phyloP scores from a whole-genome alignment of 1,140 invertebrate species.

The Caenorhabditis inopinata region DNA sequence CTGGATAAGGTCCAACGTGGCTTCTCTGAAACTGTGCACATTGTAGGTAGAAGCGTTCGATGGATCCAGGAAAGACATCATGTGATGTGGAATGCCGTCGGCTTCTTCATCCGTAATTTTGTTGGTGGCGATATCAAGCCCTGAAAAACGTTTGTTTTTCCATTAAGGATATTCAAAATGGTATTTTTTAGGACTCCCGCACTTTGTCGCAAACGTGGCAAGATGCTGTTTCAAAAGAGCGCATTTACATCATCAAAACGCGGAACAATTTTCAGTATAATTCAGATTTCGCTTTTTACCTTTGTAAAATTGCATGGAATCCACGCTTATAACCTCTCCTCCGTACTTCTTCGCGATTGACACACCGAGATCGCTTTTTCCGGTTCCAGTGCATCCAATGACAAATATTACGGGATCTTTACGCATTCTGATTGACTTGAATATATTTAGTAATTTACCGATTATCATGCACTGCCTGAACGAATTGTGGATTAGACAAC shows the following conservation, averaged over 20 bases:
- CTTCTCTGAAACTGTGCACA: constrained; percentile 82
- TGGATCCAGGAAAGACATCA: constrained; percentile 83
- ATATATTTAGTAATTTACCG: neutral
- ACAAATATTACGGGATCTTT: constrained; percentile 67
- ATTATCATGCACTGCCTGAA: too few species aligned
- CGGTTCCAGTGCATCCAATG: constrained; percentile 89
- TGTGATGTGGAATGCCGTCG: constrained; percentile 78
- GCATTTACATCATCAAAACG: too few species aligned
- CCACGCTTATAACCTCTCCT: constrained; percentile 95
- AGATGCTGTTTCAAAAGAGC: too few species aligned
- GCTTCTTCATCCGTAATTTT: constrained; percentile 85
- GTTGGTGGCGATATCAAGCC: constrained; percentile 88
- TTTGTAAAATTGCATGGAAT: constrained; percentile 91
- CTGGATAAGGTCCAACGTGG: constrained; percentile 74
- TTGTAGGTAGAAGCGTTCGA: constrained; percentile 73
- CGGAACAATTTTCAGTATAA: too few species aligned
- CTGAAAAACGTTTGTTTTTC: constrained; percentile 55
- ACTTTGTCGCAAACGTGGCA: too few species aligned
- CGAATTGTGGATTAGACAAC: too few species aligned
- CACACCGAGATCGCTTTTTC: constrained; percentile 92
- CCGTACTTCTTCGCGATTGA: constrained; percentile 82
- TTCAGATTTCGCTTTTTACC: too few species aligned
- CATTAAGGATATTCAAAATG: constrained; percentile 35
- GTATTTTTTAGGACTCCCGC: too few species aligned
- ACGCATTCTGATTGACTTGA: neutral